phyloP scores from a whole-genome alignment of 2,888 invertebrate genomes.

The Apamea anceps region DNA sequence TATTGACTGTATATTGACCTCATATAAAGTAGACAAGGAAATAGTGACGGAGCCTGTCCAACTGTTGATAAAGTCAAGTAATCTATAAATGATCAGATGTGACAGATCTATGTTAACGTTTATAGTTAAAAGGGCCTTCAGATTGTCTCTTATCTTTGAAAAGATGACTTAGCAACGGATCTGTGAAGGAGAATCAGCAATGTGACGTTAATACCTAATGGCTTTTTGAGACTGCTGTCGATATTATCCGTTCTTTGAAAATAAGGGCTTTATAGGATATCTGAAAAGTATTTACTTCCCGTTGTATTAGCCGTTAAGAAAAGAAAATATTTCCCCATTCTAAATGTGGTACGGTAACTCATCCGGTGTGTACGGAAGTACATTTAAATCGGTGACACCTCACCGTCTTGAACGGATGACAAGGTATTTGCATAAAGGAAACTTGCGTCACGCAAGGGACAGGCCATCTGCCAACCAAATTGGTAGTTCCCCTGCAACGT shows the following conservation, averaged over 20 bases:
- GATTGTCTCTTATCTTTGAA: conserved; percentile 49
- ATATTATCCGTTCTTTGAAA: conserved; percentile 10
- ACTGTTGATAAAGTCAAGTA: conserved; percentile 48
- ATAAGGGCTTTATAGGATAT: background rate
- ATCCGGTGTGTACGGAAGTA: conserved; percentile 38
- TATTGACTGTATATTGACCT: conserved; percentile 59
- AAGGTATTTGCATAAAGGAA: conserved; percentile 58
- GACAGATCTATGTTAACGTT: conserved; percentile 46
- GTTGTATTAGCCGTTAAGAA: background rate
- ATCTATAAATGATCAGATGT: conserved; percentile 51
- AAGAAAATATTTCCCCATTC: conserved; percentile 3
- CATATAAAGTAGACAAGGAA: conserved; percentile 57
- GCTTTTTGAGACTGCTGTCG: background rate
- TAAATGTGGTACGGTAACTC: background rate
- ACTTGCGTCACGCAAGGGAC: conserved; percentile 51
- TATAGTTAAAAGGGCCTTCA: conserved; percentile 49
- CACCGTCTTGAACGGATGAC: conserved; percentile 43
- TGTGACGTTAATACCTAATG: conserved; percentile 23
- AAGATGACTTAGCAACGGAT: conserved; percentile 37
- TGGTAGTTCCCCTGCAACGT: conserved; percentile 44
- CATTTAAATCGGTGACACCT: conserved; percentile 45
- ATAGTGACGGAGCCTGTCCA: conserved; percentile 43
- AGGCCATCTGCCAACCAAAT: conserved; percentile 53
- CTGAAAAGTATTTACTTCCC: background rate
- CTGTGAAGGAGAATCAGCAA: conserved; percentile 20